Evolutionary conservation across 2,797 vertebrate species (phyloP).

Genomic region (Gadopsis marmoratus): DNA sequence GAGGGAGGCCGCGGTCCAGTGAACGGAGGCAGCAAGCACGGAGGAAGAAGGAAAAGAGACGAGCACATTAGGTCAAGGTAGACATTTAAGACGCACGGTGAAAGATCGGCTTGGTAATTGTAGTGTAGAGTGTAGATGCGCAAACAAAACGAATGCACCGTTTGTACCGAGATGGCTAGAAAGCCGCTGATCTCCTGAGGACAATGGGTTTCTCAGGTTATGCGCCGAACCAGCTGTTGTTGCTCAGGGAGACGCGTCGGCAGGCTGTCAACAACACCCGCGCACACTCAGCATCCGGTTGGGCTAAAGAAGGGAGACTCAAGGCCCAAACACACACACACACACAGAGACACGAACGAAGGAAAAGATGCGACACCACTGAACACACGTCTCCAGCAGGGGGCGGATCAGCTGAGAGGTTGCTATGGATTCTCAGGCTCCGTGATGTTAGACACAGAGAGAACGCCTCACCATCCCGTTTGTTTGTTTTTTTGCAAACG

Average conservation of each 20-base stretch:
- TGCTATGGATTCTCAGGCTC: constrained; percentile 37
- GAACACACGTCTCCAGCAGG: neutral
- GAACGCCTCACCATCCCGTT: neutral
- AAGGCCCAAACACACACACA: neutral
- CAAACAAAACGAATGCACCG: neutral
- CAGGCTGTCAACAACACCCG: constrained; percentile 38
- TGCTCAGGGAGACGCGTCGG: constrained; percentile 9
- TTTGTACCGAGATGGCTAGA: neutral
- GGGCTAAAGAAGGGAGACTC: constrained; percentile 5
- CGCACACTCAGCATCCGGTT: constrained; percentile 18
- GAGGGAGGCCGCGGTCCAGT: neutral
- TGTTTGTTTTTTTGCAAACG: constrained; percentile 3
- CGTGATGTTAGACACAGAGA: neutral
- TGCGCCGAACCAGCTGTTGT: constrained; percentile 29
- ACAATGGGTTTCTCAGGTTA: constrained; percentile 21
- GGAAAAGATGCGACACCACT: constrained; percentile 2
- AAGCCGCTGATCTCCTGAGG: constrained; percentile 13
- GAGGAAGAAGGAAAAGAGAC: neutral
- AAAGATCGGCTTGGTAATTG: neutral
- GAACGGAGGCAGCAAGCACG: neutral
- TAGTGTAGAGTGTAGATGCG: neutral
- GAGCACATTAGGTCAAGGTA: neutral
- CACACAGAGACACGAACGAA: neutral
- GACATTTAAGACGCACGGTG: neutral
- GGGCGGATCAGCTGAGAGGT: constrained; percentile 47